A percentile compares a stretch with the other conserved stretches of the same genome.
Conservation (phyloP, 2,113 vertebrate genomes). For the Camarhynchus parvulus region DNA sequence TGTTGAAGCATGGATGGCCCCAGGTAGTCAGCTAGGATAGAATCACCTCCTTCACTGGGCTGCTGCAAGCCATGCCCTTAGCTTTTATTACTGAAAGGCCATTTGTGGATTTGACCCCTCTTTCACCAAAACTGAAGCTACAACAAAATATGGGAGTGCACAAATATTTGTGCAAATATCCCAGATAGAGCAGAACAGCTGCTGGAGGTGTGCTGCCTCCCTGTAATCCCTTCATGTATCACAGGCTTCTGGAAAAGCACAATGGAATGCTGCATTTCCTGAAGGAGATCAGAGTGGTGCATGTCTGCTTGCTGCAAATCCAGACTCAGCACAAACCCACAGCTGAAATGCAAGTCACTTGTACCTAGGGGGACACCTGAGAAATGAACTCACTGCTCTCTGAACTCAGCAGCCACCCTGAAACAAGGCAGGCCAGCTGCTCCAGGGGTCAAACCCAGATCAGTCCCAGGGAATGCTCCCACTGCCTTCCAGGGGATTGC, state of each 20-base stretch:
- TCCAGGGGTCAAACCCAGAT: neutral
- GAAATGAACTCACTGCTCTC: neutral
- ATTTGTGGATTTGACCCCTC: neutral
- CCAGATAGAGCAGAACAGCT: neutral
- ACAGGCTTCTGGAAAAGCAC: neutral
- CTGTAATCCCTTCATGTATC: accelerated
- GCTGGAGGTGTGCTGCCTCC: accelerated
- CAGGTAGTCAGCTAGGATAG: accelerated
- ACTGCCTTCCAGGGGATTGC: neutral
- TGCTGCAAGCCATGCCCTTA: neutral
- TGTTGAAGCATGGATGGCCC: neutral
- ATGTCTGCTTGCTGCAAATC: neutral
- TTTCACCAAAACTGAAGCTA: neutral
- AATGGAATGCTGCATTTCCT: neutral
- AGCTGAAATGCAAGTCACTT: neutral
- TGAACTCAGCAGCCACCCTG: neutral
- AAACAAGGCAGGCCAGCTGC: neutral
- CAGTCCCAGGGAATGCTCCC: neutral
- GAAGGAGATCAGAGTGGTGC: neutral
- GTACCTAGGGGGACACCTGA: neutral
- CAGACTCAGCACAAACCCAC: neutral
- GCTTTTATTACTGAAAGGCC: neutral
- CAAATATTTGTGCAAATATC: neutral
- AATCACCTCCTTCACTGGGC: neutral
- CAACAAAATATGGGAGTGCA: neutral